Evolutionary conservation across 2,113 vertebrate genomes (phyloP).

Genomic region (Zeus faber): DNA sequence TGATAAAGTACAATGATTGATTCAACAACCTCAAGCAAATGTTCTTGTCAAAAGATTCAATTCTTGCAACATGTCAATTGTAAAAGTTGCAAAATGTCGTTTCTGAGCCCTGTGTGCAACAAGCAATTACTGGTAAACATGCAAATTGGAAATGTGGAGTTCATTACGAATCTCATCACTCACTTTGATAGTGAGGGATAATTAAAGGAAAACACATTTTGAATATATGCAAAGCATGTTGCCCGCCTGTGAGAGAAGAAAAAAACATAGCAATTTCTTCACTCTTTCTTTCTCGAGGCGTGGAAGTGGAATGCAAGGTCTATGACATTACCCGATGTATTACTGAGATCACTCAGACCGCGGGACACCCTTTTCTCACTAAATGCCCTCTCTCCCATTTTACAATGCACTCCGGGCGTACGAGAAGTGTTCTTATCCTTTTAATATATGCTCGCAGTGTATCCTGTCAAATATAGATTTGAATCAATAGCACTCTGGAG

Average conservation of each 20-base stretch:
- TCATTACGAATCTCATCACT: too few species aligned
- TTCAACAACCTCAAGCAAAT: too few species aligned
- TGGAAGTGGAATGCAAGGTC: too few species aligned
- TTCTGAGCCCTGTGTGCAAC: conserved; percentile 13
- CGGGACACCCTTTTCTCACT: conserved; percentile 52
- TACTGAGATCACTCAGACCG: conserved; percentile 52
- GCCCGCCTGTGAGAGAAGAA: conserved; percentile 25
- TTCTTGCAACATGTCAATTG: conserved; percentile 15
- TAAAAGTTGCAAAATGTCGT: not conserved
- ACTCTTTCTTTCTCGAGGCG: not conserved
- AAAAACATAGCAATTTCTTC: conserved; percentile 29
- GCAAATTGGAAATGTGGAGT: conserved; percentile 32
- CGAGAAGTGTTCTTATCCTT: conserved; percentile 74
- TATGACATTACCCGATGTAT: too few species aligned
- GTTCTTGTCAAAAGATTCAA: conserved; percentile 4
- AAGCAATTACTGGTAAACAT: conserved; percentile 29
- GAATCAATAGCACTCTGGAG: conserved; percentile 81
- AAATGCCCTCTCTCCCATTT: conserved; percentile 52
- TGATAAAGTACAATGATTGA: too few species aligned
- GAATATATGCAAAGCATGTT: conserved; percentile 17
- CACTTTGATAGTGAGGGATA: conserved; percentile 36
- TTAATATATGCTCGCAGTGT: conserved; percentile 78
- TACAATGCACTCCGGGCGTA: conserved; percentile 62
- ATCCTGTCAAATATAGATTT: conserved; percentile 83
- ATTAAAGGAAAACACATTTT: conserved; percentile 38